A percentile compares a stretch with the other conserved stretches of the same genome.
These are phyloP conservation scores for Xestia sexstrigata DNA, from an alignment of 2,888 invertebrate genomes.

Conservation along the genomic window DNA sequence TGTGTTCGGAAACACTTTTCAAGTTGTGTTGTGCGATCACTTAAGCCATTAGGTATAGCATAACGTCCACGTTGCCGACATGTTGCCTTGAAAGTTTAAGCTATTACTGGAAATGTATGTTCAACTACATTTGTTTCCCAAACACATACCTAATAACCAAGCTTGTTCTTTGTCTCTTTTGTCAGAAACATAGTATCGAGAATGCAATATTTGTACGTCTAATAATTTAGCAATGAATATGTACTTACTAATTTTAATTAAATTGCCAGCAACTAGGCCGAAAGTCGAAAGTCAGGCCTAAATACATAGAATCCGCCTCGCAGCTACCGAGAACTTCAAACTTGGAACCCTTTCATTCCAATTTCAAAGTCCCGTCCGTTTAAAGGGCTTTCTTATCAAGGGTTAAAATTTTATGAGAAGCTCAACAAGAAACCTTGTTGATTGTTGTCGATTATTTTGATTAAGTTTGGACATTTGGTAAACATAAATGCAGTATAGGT, in stretches of 20 bases:
- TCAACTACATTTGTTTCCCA: neutral
- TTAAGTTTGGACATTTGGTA: constrained; percentile 26
- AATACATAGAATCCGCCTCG: constrained; percentile 55
- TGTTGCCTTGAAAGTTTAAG: no score
- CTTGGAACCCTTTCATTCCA: constrained; percentile 46
- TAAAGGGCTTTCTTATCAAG: constrained; percentile 52
- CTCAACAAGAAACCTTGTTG: constrained; percentile 31
- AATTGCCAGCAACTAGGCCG: constrained; percentile 26
- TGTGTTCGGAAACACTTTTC: neutral
- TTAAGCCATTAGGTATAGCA: neutral
- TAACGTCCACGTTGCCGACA: neutral
- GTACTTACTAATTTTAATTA: constrained; percentile 38
- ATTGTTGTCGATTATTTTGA: constrained; percentile 47
- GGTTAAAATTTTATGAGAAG: constrained; percentile 48
- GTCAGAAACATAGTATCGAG: neutral
- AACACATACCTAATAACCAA: neutral
- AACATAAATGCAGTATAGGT: neutral
- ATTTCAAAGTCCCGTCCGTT: constrained; percentile 55
- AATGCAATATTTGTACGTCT: neutral
- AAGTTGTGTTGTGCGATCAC: no score
- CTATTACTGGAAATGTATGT: neutral
- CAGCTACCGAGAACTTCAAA: constrained; percentile 48
- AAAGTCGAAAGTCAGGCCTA: constrained; percentile 53
- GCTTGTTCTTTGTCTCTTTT: neutral
- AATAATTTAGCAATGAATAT: neutral